Percentiles rank a stretch among this genome's conserved stretches.
These are phyloP conservation scores for Casuarius casuarius DNA, from an alignment of 2,113 vertebrate genomes.

Conservation along the genomic window DNA sequence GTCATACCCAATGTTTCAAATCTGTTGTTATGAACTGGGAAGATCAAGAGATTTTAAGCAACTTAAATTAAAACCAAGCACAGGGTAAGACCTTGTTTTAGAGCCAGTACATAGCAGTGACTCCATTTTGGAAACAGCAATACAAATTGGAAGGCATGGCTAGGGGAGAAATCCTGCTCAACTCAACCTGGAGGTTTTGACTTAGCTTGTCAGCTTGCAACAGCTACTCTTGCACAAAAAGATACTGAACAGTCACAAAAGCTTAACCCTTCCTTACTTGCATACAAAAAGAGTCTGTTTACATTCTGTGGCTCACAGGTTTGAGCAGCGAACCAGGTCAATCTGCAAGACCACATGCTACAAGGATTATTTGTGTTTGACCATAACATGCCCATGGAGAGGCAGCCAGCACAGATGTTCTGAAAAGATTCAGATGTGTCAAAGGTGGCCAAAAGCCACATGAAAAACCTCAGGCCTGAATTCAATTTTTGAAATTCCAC, in stretches of 20 bases:
- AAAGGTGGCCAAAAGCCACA: neutral
- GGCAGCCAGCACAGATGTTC: accelerated
- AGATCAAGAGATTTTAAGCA: neutral
- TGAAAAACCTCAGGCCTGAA: neutral
- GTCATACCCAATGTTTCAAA: neutral
- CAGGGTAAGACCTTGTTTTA: neutral
- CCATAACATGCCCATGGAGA: neutral
- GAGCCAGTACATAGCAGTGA: neutral
- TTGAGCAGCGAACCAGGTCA: neutral
- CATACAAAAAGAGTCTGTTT: neutral
- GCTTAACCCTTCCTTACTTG: neutral
- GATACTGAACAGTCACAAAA: neutral
- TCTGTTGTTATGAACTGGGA: neutral
- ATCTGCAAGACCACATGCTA: neutral
- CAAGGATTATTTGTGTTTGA: neutral
- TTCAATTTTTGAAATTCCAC: neutral
- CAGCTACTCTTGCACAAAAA: neutral
- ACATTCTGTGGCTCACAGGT: neutral
- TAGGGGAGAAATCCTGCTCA: neutral
- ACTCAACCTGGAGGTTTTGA: neutral
- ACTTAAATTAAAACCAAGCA: neutral
- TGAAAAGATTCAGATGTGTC: neutral
- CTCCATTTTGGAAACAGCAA: neutral
- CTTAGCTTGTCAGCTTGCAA: neutral
- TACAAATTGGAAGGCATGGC: neutral